Base-by-base conservation (phyloP, 2,797 vertebrate genomes). In the Syndactyla subalaris region DNA sequence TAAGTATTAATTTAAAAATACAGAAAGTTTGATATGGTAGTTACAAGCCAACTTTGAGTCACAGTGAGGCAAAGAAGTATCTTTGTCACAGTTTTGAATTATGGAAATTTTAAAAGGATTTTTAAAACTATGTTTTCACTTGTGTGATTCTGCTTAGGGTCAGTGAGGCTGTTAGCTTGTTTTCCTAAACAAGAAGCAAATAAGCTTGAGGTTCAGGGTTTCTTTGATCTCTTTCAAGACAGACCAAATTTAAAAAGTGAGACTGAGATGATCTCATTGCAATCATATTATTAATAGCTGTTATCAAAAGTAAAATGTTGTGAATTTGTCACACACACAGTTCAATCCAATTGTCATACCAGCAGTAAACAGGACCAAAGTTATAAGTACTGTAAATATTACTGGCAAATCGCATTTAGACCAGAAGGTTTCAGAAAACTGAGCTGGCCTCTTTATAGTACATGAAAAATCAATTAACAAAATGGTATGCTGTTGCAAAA, bases 391-490 rank as follows among this genome's bases (percentile, higher is more conserved):
- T 80, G 45, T 55, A 85, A 91, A 74, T 79, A 85, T 78, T 89
- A 74, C 73, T 2, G 3, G 23, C 68, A 94, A 93, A 94, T 76
- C n/a, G 0, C 82, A 80, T 84, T 95, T 91, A 92, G 72, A 73
- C 77, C 30, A 46, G 78, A 79, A 58, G 36, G 36, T 66, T 85
- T 89, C 59, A 14, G 83, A 65, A 86, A 81, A 67, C 38, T 87
- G 72, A 73, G 57, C 43, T 80, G 49, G 34, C 54, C 48, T 93
- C 55, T 67, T 80, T 76, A 82, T 14, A 78, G 68, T 59, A 77
- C 58, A 21, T 73, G 85, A 90, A 96, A 95, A 97, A 95, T 79
- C 86, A 95, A 92, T 96, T 96, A 89, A 71, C 38, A 77, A 95
- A 92, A 88, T 58, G 41, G 45, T 59, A 89, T 46, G 80, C 59